Evolutionary conservation across 2,113 vertebrate genomes (phyloP).

Genomic region (Stomatorhinus ivindoensis): DNA sequence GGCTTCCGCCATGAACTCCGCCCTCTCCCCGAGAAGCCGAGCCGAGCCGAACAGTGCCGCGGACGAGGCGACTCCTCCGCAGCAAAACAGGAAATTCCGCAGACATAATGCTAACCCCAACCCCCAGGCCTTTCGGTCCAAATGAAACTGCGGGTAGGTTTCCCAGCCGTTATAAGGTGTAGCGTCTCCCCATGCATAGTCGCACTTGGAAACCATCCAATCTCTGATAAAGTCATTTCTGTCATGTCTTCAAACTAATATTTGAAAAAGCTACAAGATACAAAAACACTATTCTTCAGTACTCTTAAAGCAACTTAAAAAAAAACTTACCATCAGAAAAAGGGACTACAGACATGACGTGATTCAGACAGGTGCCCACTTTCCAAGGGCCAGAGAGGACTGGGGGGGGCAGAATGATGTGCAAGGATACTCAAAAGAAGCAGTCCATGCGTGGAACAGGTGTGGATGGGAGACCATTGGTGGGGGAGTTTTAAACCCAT

Average conservation of each 20-base stretch:
- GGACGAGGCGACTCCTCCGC: neutral
- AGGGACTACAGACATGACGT: neutral
- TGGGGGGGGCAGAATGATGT: neutral
- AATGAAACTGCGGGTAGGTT: neutral
- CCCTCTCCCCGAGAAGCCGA: constrained; percentile 24
- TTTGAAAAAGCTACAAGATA: neutral
- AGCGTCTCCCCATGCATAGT: neutral
- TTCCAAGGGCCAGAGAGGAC: neutral
- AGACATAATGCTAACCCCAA: neutral
- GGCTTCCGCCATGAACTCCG: constrained; percentile 44
- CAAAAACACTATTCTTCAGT: neutral
- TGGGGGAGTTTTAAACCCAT: neutral
- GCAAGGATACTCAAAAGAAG: neutral
- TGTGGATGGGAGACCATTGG: neutral
- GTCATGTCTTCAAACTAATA: neutral
- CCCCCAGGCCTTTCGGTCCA: neutral
- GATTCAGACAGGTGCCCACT: neutral
- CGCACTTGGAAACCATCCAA: neutral
- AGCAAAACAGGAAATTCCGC: constrained; percentile 24
- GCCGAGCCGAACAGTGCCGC: neutral
- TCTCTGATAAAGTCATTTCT: neutral
- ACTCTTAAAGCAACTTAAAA: neutral
- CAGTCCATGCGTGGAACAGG: neutral
- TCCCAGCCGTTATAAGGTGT: neutral
- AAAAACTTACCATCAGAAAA: neutral